phyloP scores from a whole-genome alignment of 2,113 vertebrate species.

The Pungitius pungitius region DNA sequence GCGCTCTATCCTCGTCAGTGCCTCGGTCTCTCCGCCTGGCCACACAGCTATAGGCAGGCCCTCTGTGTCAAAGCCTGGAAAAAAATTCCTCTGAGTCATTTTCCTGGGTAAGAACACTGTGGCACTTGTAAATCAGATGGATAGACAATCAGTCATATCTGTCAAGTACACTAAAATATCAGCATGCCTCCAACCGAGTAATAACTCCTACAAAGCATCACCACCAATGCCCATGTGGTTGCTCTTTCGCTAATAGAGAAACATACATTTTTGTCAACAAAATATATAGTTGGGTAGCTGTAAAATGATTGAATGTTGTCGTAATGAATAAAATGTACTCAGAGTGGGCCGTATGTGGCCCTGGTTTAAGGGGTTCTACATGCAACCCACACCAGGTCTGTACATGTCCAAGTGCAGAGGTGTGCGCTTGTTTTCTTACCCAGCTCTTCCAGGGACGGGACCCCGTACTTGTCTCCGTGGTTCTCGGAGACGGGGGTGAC shows the following conservation, averaged over 20 bases:
- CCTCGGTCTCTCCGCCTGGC: constrained; percentile 82
- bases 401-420: background rate
- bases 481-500: constrained; percentile 79
- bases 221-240: too few species aligned
- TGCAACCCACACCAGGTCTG: background rate
- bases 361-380: background rate
- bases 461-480: constrained; percentile 82
- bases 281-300: background rate
- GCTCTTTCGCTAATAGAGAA: too few species aligned
- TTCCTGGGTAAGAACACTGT: background rate
- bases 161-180: constrained; percentile 1
- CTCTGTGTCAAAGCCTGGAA: constrained; percentile 80
- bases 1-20: constrained; percentile 81
- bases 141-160: background rate
- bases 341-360: too few species aligned
- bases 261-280: background rate
- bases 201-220: background rate
- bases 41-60: constrained; percentile 79
- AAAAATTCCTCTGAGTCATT: background rate
- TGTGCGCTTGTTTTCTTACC: constrained; percentile 62
- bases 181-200: background rate
- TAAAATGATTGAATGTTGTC: background rate
- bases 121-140: background rate
- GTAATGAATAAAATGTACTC: too few species aligned
- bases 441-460: constrained; percentile 83